Base-by-base conservation (phyloP, 2,888 invertebrate species). In the Torymus aiolomorphi region DNA sequence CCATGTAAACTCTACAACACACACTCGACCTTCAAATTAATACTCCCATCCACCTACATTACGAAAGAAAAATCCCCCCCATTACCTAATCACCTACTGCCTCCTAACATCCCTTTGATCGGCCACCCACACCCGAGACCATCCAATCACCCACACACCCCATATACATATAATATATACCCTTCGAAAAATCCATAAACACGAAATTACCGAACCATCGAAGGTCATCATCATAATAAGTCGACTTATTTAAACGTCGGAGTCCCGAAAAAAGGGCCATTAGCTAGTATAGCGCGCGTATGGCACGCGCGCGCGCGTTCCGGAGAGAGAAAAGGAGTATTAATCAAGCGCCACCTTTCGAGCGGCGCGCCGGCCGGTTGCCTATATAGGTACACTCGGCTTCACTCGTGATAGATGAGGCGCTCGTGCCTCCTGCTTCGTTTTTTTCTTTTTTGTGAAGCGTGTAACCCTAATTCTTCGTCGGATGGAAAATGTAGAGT, bases 291-390 rank as follows among this genome's bases (percentile, higher is more conserved):
- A 11, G 31, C 16, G 13, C 51, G 52, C 24, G 31, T 18, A 13
- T 24, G 63, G 51, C 51, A 57, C 18, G 56, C 56, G 54, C 31
- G 31, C 31, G 2, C 65, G 31, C 56, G 52, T 24, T n/a, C 14
- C 57, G 18, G 42, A 10, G 20, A 62, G 31, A 31, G 31, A 31
- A 20, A 62, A 24, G 51, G 51, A 57, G 65, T 66, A 77, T 77
- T 66, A 77, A 77, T 77, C 76, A 77, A 65, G 71, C 57, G 59
- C 65, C 69, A 66, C 57, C 70, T 71, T 77, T 77, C 59, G 20
- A 59, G 71, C 71, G 54, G 54, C 24, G 54, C n/a, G n/a, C n/a
- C n/a, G n/a, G n/a, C n/a, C n/a, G n/a, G n/a, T n/a, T n/a, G n/a
- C n/a, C n/a, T n/a, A n/a, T n/a, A n/a, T n/a, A n/a, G n/a, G 31